phyloP scores from a whole-genome alignment of 2,888 invertebrate genomes.

The Molanna angustata region DNA sequence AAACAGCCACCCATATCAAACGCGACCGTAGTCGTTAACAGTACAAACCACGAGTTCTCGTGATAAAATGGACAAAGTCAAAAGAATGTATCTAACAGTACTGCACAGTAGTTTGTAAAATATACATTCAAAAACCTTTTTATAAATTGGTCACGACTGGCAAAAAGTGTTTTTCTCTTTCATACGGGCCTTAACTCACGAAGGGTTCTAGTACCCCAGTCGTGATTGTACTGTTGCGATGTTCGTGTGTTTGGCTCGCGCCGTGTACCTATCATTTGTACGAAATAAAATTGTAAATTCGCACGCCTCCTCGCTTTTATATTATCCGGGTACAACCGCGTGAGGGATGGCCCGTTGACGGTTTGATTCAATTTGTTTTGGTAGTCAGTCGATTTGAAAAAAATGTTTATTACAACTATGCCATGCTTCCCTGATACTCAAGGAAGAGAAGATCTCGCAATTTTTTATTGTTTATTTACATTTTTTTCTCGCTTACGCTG shows the following conservation, averaged over 20 bases:
- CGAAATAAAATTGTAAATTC: neutral
- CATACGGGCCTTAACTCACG: conserved; percentile 19
- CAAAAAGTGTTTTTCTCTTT: neutral
- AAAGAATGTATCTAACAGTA: no score
- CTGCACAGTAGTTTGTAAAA: no score
- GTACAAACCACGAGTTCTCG: no score
- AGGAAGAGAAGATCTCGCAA: no score
- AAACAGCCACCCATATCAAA: conserved; percentile 22
- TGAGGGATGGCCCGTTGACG: conserved; percentile 4
- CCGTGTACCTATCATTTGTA: neutral
- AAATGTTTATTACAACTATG: no score
- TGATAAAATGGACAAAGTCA: no score
- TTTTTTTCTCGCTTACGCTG: no score
- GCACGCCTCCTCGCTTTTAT: conserved; percentile 4
- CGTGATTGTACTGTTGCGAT: conserved; percentile 16
- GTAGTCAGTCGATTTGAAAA: no score
- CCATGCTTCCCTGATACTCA: no score
- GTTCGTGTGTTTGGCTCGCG: conserved; percentile 2
- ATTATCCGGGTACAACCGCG: conserved; percentile 6
- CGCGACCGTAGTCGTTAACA: no score
- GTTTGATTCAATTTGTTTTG: neutral
- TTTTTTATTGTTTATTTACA: no score
- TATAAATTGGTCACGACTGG: neutral
- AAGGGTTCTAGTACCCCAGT: conserved; percentile 20
- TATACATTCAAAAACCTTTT: neutral